Evolutionary conservation across 1,140 invertebrate genomes (phyloP), one percentile per base, ranked within the genome.

Genomic region (Elysia chlorotica): DNA sequence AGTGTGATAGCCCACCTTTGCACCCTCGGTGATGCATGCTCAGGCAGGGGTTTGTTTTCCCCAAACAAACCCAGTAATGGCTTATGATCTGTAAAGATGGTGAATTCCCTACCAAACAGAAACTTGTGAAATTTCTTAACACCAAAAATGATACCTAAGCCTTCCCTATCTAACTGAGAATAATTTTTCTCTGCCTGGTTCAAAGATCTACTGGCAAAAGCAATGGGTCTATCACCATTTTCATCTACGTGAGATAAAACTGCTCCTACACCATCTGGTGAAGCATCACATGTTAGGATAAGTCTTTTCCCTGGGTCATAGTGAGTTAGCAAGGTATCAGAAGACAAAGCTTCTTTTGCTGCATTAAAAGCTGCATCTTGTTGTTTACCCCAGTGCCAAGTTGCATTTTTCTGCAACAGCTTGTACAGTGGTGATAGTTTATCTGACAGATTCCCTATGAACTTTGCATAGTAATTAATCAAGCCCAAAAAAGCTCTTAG

Each of bases 141-240:
- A 10, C 88, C 80, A 84, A 89, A 48, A 90, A 73, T 33, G 91
- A 85, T 4, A 86, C 84, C 14, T 89, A 79, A 0, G 84, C 89
- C 81, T 92, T 90, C 75, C 88, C 41, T 88, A 37, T 92, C 89
- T 4, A 89, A 81, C 71, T 90, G 87, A 25, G 82, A 79, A 77
- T 91, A 91, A 21, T 88, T 88, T 74, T 81, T 77, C 78, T 91
- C 89, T 23, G 87, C 79, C 35, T 71, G 33, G n/a, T 77, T 81
- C 28, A 91, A 71, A 1, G 82, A 84, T 72, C 87, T 54, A 0
- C 86, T 89, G 2, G 84, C 84, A 81, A 87, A 90, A 3, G 84
- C 85, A 35, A 90, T 85, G 3, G 88, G 88, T 71, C 77, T 73
- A 67, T 78, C 76, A 81, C 41, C 41, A 48, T n/a, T 48, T 48